Base-by-base conservation (phyloP, 2,113 vertebrate species). In the Forbesichthys agassizii region DNA sequence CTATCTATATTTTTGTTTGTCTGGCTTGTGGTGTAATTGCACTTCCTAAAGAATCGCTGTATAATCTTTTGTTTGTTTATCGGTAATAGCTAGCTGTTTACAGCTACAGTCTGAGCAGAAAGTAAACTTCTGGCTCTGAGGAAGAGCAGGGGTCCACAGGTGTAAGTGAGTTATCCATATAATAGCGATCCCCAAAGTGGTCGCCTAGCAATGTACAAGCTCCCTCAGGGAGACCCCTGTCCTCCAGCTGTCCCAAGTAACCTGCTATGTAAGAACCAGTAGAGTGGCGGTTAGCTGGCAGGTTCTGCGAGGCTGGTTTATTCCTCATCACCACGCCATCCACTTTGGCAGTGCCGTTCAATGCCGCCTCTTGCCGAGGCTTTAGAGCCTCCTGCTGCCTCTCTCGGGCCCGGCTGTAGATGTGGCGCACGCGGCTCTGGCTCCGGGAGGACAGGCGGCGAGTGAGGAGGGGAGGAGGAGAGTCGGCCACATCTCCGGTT, bases 391-490 rank as follows among this genome's bases (percentile, higher is more conserved):
- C 98, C 79, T 97, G 97, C 73, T 96, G 96, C 79, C 90, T 93
- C 86, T 97, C 96, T 2, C 93, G 95, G 65, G 98, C 97, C 0
- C 97, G 96, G 33, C 85, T 98, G 85, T 98, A 97, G 20, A 99
- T 98, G 63, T 98, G 96, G 4, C 98, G 94, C 3, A 99, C 98
- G 2, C 98, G 82, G 87, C 97, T 99, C 88, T 98, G 98, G 85
- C 98, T 99, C 27, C 98, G 90, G 10, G 96, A 98, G 0, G 98
- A 99, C 33, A 99, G 78, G 48, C 96, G 96, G 48, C 97, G 90
- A 48, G 96, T 93, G 64, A 99, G 89, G 0, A 90, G 90, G 27
- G 27, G 27, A 20, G 89, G 93, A 0, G 95, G 95, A 27, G 93
- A 90, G 1, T 93, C 93, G 0, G 84, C 92, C 0, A 83, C 54